These are phyloP conservation scores for Sebastes hubbsi DNA, from an alignment of 2,797 vertebrate species.

Conservation along the genomic window DNA sequence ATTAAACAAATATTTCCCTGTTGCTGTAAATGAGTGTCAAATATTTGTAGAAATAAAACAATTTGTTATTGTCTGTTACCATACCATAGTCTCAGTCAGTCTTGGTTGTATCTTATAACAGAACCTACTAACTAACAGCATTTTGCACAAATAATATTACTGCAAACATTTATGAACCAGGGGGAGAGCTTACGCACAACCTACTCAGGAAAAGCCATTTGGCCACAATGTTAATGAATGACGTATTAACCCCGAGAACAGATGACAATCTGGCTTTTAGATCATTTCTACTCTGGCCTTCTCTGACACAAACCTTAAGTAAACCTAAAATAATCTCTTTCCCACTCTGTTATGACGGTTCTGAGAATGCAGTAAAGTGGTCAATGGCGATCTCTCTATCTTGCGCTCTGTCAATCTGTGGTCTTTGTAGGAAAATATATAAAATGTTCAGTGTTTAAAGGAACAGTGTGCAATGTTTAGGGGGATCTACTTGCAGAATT, in stretches of 20 bases:
- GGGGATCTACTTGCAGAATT: no score
- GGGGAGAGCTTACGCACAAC: background rate
- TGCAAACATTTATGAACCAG: background rate
- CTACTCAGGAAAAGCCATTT: background rate
- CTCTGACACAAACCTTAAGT: background rate
- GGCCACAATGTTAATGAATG: background rate
- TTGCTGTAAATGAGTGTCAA: slow-evolving; percentile 53
- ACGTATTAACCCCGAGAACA: background rate
- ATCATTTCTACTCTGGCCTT: background rate
- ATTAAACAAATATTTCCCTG: slow-evolving; percentile 14
- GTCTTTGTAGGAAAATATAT: background rate
- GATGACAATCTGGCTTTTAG: background rate
- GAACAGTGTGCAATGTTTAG: no score
- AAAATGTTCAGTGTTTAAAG: no score
- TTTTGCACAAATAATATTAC: background rate
- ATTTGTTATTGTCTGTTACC: slow-evolving; percentile 14
- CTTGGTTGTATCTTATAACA: background rate
- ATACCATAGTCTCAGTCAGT: background rate
- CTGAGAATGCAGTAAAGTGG: background rate
- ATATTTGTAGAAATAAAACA: slow-evolving; percentile 66
- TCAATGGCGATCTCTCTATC: background rate
- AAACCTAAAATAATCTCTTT: background rate
- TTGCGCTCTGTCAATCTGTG: background rate
- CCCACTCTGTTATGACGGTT: background rate
- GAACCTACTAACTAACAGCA: background rate